These are phyloP conservation scores for Lacerta bilineata DNA, from an alignment of 2,797 vertebrate species.

Conservation along the genomic window DNA sequence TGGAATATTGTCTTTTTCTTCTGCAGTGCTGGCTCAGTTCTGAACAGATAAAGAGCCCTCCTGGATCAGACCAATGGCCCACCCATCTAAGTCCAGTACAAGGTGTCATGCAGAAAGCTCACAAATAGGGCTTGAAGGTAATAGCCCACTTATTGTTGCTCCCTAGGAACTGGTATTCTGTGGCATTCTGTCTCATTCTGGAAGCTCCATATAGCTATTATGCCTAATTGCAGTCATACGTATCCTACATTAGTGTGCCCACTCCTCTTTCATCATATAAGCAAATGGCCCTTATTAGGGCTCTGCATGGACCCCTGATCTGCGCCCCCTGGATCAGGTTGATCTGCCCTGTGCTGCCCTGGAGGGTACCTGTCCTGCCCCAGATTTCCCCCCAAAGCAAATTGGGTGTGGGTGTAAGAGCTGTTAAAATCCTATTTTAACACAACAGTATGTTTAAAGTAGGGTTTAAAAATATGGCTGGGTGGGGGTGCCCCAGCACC, in stretches of 20 bases:
- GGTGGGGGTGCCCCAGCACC: too few relatives aligned
- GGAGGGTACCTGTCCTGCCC: too few relatives aligned
- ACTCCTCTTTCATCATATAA: background rate
- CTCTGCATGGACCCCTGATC: too few relatives aligned
- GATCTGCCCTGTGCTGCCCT: too few relatives aligned
- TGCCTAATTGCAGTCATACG: background rate
- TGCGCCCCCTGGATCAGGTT: too few relatives aligned
- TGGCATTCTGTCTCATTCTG: background rate
- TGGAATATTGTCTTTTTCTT: background rate
- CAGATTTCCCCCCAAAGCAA: too few relatives aligned
- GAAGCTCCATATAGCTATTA: background rate
- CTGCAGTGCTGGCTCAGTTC: background rate
- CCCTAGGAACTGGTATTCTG: background rate
- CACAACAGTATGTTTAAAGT: too few relatives aligned
- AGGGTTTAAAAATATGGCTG: too few relatives aligned
- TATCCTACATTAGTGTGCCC: background rate
- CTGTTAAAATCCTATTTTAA: too few relatives aligned
- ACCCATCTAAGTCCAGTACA: too few relatives aligned
- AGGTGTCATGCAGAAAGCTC: background rate
- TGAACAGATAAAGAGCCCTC: background rate
- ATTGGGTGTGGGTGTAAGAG: too few relatives aligned
- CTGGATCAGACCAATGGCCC: background rate
- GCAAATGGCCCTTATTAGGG: too few relatives aligned
- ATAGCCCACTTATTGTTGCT: background rate
- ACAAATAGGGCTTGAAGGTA: background rate